Evolutionary conservation across 2,888 invertebrate species (phyloP).

Genomic region (Ectemnius continuus): DNA sequence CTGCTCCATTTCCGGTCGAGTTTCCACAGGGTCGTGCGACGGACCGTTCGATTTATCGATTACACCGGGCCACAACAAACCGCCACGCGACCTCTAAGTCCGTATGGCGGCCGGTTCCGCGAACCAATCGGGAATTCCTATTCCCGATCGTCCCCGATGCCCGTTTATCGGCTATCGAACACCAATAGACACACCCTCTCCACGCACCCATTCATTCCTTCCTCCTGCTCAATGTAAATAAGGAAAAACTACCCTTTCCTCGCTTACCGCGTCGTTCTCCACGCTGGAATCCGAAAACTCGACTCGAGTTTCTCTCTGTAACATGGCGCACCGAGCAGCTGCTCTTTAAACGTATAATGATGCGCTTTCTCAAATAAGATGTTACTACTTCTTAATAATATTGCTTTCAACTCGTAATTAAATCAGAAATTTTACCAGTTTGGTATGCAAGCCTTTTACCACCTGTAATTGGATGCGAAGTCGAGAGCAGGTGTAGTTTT

Average conservation of each 20-base stretch:
- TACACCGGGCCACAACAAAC: slow-evolving; percentile 27
- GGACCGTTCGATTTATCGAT: slow-evolving; percentile 67
- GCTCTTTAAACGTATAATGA: not conserved
- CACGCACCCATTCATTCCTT: no score
- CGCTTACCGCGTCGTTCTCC: no score
- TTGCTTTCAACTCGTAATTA: no score
- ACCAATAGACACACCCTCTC: slow-evolving; percentile 35
- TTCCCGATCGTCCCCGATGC: slow-evolving; percentile 65
- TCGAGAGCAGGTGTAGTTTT: no score
- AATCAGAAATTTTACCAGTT: no score
- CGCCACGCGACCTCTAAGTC: slow-evolving; percentile 65
- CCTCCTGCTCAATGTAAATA: no score
- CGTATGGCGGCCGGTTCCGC: slow-evolving; percentile 69
- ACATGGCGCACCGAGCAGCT: not conserved
- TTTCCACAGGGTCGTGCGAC: slow-evolving; percentile 63
- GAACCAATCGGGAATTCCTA: slow-evolving; percentile 75
- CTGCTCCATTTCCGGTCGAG: slow-evolving; percentile 74
- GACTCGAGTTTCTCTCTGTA: no score
- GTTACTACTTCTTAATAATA: slow-evolving; percentile 23
- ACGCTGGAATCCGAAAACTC: not conserved
- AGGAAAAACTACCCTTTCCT: no score
- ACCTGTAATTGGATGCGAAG: no score
- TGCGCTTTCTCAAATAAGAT: not conserved
- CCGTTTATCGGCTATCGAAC: slow-evolving; percentile 67
- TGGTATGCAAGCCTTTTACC: no score